These are phyloP conservation scores for Cyrtorhinus lividipennis DNA, from an alignment of 1,140 invertebrate genomes.

Conservation along the genomic window DNA sequence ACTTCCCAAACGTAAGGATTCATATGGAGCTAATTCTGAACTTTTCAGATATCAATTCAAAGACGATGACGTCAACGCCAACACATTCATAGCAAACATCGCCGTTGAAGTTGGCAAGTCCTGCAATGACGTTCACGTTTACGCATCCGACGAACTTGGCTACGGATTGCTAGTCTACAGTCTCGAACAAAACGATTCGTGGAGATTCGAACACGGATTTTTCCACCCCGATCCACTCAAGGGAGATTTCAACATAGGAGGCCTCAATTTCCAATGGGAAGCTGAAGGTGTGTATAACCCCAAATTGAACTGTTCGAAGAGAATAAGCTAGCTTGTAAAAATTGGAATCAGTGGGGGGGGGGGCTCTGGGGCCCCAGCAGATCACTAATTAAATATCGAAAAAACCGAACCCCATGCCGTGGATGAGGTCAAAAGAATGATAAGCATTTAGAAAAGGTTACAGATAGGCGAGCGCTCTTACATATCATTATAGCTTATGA, in stretches of 20 bases:
- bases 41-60: slow-evolving; percentile 44
- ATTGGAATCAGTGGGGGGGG: too few species aligned
- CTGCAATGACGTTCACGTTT: slow-evolving; percentile 62
- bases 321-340: too few species aligned
- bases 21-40: background rate
- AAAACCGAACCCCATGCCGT: too few species aligned
- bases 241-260: slow-evolving; percentile 61
- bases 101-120: slow-evolving; percentile 56
- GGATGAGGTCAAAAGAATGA: too few species aligned
- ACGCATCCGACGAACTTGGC: slow-evolving; percentile 65
- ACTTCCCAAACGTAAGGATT: too few species aligned
- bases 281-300: slow-evolving; percentile 39
- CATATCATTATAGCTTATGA: too few species aligned
- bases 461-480: too few species aligned
- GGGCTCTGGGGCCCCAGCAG: too few species aligned
- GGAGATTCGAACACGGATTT: slow-evolving; percentile 50
- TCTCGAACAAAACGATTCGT: slow-evolving; percentile 54
- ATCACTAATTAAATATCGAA: too few species aligned
- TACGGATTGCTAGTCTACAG: slow-evolving; percentile 66
- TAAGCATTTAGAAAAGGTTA: too few species aligned
- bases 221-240: slow-evolving; percentile 62
- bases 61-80: slow-evolving; percentile 52
- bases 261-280: slow-evolving; percentile 67
- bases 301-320: too few species aligned
- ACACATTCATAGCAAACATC: slow-evolving; percentile 69